These are phyloP conservation scores for Arenaria interpres DNA, from an alignment of 2,113 vertebrate species.

Conservation along the genomic window DNA sequence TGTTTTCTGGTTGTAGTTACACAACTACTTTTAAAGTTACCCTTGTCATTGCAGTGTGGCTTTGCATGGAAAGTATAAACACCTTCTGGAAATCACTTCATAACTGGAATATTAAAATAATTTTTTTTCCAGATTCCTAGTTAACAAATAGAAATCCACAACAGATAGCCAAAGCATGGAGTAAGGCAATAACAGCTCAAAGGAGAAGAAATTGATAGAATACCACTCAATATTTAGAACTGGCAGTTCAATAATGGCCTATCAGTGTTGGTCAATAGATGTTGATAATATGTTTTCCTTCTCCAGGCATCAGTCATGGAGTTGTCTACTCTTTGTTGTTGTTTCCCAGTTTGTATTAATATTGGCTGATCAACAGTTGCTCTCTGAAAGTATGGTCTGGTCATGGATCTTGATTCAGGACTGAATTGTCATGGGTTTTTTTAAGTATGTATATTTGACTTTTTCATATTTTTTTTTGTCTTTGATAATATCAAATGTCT, in stretches of 20 bases:
- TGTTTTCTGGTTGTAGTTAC: neutral
- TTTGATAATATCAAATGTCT: neutral
- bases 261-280: neutral
- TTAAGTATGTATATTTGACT: neutral
- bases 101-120: neutral
- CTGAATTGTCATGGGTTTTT: neutral
- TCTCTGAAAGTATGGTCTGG: neutral
- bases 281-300: neutral
- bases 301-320: neutral
- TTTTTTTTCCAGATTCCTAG: neutral
- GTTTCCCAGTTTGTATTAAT: neutral
- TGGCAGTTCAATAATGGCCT: neutral
- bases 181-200: neutral
- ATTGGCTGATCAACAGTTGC: neutral
- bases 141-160: neutral
- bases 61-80: neutral
- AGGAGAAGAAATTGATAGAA: neutral
- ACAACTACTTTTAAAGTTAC: neutral
- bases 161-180: neutral
- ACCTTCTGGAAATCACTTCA: neutral
- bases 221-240: neutral
- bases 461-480: neutral
- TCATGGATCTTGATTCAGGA: neutral
- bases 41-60: neutral
- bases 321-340: neutral